phyloP scores from a whole-genome alignment of 2,113 vertebrate genomes.

The Microcebus tavaratra region DNA sequence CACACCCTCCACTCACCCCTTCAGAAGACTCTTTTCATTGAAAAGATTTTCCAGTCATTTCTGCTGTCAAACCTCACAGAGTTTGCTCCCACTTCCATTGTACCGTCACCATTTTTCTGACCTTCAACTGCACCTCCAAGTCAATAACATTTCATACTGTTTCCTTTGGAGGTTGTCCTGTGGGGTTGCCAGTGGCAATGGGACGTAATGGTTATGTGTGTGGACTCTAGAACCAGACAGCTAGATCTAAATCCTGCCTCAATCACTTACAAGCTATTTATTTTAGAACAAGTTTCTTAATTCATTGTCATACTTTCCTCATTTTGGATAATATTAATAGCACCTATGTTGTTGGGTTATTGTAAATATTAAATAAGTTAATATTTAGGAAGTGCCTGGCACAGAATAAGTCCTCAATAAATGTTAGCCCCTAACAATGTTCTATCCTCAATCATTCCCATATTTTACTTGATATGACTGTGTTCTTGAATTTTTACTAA shows the following conservation, averaged over 20 bases:
- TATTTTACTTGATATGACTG: neutral
- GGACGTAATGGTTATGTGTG: neutral
- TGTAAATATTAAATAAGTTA: slow-evolving; percentile 1
- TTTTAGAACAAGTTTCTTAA: slow-evolving; percentile 1
- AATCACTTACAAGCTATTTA: neutral
- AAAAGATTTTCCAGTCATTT: slow-evolving; percentile 40
- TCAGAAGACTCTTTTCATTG: slow-evolving; percentile 1
- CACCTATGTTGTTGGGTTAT: neutral
- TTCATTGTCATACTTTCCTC: neutral
- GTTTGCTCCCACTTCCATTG: neutral
- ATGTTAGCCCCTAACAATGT: neutral
- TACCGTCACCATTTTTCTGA: neutral
- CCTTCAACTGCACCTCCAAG: neutral
- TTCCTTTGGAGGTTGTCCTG: neutral
- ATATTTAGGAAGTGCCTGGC: neutral
- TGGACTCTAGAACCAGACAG: neutral
- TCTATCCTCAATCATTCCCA: neutral
- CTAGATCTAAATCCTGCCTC: neutral
- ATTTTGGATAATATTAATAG: neutral
- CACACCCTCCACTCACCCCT: neutral
- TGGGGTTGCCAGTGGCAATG: neutral
- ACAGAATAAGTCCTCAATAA: neutral
- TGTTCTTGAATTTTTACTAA: neutral
- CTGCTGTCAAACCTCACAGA: neutral
- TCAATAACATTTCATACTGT: neutral